These are phyloP conservation scores for Magallana ariakensis DNA, from an alignment of 1,140 invertebrate species.

Conservation along the genomic window DNA sequence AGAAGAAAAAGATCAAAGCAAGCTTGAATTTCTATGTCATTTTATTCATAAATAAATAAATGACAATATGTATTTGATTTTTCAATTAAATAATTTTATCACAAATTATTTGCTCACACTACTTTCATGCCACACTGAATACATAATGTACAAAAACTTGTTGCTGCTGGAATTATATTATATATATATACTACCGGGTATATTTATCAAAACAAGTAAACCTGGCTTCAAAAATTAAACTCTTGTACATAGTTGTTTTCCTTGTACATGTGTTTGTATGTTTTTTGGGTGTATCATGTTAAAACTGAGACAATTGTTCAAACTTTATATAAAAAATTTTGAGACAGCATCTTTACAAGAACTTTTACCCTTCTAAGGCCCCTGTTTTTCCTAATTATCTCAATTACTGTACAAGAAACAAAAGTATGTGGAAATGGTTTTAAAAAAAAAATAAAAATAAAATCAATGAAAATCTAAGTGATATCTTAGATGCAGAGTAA, in stretches of 20 bases:
- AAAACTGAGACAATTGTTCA: no score
- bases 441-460: neutral
- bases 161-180: neutral
- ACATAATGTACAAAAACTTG: neutral
- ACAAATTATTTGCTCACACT: conserved; percentile 40
- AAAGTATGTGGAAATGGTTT: neutral
- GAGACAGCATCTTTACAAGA: neutral
- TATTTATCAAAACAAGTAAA: neutral
- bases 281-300: no score
- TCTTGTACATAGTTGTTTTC: no score
- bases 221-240: no score
- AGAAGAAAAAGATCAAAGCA: no score
- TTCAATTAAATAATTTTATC: conserved; percentile 35
- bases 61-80: conserved; percentile 33
- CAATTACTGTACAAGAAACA: neutral
- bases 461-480: neutral
- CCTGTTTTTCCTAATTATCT: neutral
- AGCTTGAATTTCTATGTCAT: neutral
- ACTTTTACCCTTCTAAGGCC: neutral
- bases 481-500: neutral
- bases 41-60: conserved; percentile 36
- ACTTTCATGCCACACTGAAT: conserved; percentile 17
- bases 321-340: neutral
- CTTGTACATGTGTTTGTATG: no score
- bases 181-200: neutral